These are phyloP conservation scores for Archaeoteleia sp. DNA, from an alignment of 2,888 invertebrate genomes.

Conservation along the genomic window DNA sequence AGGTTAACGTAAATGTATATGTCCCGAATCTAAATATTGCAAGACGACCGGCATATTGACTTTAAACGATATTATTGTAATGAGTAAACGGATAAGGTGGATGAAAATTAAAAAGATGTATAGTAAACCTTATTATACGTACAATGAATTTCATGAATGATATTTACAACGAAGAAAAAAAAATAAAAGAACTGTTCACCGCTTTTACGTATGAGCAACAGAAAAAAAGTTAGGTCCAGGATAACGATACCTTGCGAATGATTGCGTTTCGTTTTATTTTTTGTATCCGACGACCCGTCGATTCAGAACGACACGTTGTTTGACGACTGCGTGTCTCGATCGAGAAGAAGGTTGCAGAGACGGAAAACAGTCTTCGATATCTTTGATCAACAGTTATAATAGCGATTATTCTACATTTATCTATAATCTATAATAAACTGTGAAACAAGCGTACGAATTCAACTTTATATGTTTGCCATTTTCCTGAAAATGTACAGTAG, in stretches of 20 bases:
- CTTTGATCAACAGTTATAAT: slow-evolving; percentile 74
- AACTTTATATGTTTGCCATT: slow-evolving; percentile 47
- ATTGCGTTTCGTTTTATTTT: slow-evolving; percentile 63
- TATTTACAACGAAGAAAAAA: slow-evolving; percentile 73
- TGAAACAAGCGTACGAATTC: slow-evolving; percentile 72
- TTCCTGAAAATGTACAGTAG: slow-evolving; percentile 19
- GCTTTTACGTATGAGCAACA: slow-evolving; percentile 53
- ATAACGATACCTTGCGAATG: slow-evolving; percentile 63
- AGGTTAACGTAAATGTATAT: slow-evolving; percentile 58
- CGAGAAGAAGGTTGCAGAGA: slow-evolving; percentile 60
- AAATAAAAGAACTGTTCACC: slow-evolving; percentile 53
- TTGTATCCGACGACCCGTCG: slow-evolving; percentile 52
- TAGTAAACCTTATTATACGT: slow-evolving; percentile 69
- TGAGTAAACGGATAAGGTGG: slow-evolving; percentile 63
- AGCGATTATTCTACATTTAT: slow-evolving; percentile 75
- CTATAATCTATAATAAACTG: slow-evolving; percentile 75
- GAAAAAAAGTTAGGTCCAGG: slow-evolving; percentile 50
- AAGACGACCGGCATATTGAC: slow-evolving; percentile 69
- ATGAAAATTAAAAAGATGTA: slow-evolving; percentile 71
- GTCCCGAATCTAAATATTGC: slow-evolving; percentile 66
- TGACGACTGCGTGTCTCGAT: slow-evolving; percentile 6
- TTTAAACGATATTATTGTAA: slow-evolving; percentile 69
- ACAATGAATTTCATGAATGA: slow-evolving; percentile 67
- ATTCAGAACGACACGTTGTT: slow-evolving; percentile 33
- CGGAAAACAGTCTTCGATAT: slow-evolving; percentile 69